Evolutionary conservation across 2,113 vertebrate species (phyloP).

Genomic region (Leptobrachium ailaonicum): DNA sequence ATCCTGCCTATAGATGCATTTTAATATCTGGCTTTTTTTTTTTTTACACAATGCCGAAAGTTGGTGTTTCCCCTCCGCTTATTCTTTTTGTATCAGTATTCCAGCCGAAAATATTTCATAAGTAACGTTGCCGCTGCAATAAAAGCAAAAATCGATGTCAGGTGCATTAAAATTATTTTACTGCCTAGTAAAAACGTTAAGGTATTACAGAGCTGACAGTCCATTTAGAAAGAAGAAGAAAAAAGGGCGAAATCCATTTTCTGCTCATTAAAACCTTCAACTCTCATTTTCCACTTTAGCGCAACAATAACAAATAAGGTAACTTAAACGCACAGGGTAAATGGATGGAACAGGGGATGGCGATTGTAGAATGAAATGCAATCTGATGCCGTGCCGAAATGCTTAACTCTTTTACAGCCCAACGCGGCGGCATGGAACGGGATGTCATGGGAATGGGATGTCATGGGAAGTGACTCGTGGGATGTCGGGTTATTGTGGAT

Average conservation of each 20-base stretch:
- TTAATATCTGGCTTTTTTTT: neutral
- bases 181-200: slow-evolving; percentile 13
- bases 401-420: too few relatives aligned
- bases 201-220: slow-evolving; percentile 12
- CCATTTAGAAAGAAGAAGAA: neutral
- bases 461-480: too few relatives aligned
- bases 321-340: too few relatives aligned
- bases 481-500: too few relatives aligned
- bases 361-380: too few relatives aligned
- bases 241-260: neutral
- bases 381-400: too few relatives aligned
- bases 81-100: neutral
- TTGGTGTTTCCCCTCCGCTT: neutral
- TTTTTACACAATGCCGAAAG: neutral
- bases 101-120: neutral
- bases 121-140: neutral
- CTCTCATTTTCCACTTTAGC: slow-evolving; percentile 6
- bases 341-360: too few relatives aligned
- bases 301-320: too few relatives aligned
- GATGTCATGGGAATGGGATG: too few relatives aligned
- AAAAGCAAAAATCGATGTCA: slow-evolving; percentile 12
- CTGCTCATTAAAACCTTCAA: slow-evolving; percentile 17
- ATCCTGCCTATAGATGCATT: neutral
- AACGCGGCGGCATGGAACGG: too few relatives aligned
- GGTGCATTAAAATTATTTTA: slow-evolving; percentile 12